phyloP scores from a whole-genome alignment of 37 sponge, comb jelly and placozoan species.

The Geodia barretti region DNA sequence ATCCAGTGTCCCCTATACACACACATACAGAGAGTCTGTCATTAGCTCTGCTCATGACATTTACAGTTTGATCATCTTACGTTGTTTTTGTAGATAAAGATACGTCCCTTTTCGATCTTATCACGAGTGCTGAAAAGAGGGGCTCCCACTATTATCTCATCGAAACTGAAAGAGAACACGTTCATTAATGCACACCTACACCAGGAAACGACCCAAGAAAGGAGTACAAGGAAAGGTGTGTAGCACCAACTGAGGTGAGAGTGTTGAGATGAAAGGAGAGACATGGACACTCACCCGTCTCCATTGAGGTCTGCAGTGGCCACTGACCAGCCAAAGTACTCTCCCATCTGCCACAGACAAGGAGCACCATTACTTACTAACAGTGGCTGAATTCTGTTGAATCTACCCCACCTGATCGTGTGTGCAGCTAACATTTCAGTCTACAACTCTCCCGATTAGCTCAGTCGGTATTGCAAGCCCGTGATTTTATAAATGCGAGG shows the following conservation, averaged over 20 bases:
- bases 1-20: neutral
- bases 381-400: neutral
- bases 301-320: slow-evolving; percentile 40
- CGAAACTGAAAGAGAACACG: neutral
- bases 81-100: slow-evolving; percentile 21
- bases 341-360: slow-evolving; percentile 28
- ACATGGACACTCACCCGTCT: slow-evolving; percentile 21
- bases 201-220: neutral
- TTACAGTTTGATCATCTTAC: neutral
- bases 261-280: neutral
- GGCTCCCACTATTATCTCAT: slow-evolving; percentile 27
- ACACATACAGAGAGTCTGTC: neutral
- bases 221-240: too few relatives aligned
- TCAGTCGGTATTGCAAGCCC: too few relatives aligned
- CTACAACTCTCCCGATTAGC: too few relatives aligned
- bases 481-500: too few relatives aligned
- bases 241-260: too few relatives aligned
- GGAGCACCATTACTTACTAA: neutral
- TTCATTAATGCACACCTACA: too few relatives aligned
- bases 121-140: slow-evolving; percentile 10
- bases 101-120: neutral
- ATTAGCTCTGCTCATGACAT: neutral
- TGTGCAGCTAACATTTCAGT: too few relatives aligned
- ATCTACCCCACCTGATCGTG: neutral
- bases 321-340: slow-evolving; percentile 41